Evolutionary conservation across 2,113 vertebrate species (phyloP).

Genomic region (Gracilinanus agilis): DNA sequence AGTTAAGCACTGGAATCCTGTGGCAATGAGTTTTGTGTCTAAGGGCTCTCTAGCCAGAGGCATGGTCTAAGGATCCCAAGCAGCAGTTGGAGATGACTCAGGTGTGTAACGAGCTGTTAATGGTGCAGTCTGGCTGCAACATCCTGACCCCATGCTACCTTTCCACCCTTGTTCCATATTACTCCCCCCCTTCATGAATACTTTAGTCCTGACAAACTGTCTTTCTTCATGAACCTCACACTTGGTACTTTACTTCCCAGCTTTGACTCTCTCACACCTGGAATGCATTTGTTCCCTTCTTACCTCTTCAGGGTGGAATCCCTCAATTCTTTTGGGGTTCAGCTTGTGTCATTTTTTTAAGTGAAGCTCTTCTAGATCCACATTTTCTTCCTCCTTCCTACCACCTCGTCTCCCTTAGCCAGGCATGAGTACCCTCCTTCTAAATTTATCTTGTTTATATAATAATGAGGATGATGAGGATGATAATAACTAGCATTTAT

Average conservation of each 20-base stretch:
- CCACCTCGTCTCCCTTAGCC: no score
- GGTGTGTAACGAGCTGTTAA: neutral
- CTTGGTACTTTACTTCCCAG: neutral
- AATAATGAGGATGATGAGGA: neutral
- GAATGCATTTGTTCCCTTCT: neutral
- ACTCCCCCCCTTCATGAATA: neutral
- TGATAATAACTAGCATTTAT: neutral
- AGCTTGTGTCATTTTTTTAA: neutral
- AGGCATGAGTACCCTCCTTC: neutral
- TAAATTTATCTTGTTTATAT: neutral
- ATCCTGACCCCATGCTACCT: neutral
- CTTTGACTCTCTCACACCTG: neutral
- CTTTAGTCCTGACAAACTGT: neutral
- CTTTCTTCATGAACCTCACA: neutral
- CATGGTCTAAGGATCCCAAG: neutral
- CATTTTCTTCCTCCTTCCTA: neutral
- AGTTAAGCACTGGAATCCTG: neutral
- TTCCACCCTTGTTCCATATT: neutral
- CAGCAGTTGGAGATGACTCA: neutral
- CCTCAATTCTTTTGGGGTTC: neutral
- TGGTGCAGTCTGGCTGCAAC: neutral
- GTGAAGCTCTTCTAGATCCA: neutral
- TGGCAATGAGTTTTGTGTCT: neutral
- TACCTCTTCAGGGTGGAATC: neutral
- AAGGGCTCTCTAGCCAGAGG: neutral